These are phyloP conservation scores for Daubentonia madagascariensis DNA, from an alignment of 2,113 vertebrate genomes.

Conservation along the genomic window DNA sequence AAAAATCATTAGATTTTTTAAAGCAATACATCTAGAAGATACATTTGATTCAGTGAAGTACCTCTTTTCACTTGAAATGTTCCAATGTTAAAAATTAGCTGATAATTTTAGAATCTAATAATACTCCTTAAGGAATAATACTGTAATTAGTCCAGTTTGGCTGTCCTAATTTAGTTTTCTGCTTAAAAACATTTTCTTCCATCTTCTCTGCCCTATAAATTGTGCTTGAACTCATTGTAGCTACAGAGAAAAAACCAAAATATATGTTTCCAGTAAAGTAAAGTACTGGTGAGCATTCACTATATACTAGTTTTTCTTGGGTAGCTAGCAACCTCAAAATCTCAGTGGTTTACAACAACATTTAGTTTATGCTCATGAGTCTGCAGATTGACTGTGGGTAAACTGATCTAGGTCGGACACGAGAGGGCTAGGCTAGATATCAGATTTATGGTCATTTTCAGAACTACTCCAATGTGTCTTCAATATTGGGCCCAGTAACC, in stretches of 20 bases:
- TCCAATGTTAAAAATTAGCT: conserved; percentile 60
- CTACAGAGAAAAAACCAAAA: conserved; percentile 35
- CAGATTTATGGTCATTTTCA: background rate
- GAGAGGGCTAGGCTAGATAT: background rate
- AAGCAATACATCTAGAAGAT: conserved; percentile 28
- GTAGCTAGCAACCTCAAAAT: background rate
- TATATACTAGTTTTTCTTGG: background rate
- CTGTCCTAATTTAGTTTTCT: conserved; percentile 75
- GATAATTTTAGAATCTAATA: conserved; percentile 75
- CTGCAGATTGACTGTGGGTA: background rate
- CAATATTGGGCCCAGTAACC: background rate
- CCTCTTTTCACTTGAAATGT: conserved; percentile 48
- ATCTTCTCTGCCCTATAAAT: conserved; percentile 64
- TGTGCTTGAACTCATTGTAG: conserved; percentile 50
- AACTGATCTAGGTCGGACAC: background rate
- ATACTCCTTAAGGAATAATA: conserved; percentile 75
- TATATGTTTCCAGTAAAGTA: conserved; percentile 31
- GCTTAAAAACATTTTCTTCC: conserved; percentile 66
- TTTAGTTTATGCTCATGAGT: background rate
- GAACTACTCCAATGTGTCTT: background rate
- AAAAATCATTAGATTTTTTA: background rate
- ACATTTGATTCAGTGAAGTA: conserved; percentile 10
- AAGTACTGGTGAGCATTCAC: background rate
- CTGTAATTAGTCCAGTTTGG: conserved; percentile 65
- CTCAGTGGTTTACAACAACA: background rate